Conservation (phyloP, 2,888 invertebrate genomes). For the Campoletis raptor region DNA sequence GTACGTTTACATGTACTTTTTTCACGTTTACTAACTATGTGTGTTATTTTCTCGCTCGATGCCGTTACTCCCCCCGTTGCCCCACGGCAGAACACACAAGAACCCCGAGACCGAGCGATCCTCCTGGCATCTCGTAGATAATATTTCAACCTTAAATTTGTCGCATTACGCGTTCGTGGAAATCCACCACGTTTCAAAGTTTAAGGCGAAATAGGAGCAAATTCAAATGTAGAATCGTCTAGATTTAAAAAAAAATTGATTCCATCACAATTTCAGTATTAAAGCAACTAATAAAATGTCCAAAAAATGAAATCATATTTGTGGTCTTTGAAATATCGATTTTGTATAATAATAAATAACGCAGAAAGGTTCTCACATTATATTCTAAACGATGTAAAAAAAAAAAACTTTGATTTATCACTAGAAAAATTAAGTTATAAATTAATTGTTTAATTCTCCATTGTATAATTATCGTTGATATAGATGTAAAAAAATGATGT, state of each 20-base stretch:
- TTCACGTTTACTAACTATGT: slow-evolving; percentile 31
- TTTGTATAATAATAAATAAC: background rate
- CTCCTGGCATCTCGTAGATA: slow-evolving; percentile 29
- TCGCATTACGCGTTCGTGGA: background rate
- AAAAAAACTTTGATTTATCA: no score
- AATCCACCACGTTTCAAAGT: background rate
- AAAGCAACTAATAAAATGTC: background rate
- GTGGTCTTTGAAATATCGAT: background rate
- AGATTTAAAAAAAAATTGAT: background rate
- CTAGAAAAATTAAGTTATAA: background rate
- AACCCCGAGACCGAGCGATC: slow-evolving; percentile 2
- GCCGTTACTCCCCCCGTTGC: slow-evolving; percentile 45
- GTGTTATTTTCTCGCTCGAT: slow-evolving; percentile 51
- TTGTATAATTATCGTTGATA: no score
- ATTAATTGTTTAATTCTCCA: background rate
- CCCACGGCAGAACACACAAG: background rate
- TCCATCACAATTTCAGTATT: background rate
- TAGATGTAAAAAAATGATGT: background rate
- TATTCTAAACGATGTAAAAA: background rate
- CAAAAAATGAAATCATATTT: background rate
- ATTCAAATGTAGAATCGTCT: background rate
- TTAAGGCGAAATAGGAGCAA: background rate
- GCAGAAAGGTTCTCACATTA: background rate
- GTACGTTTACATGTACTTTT: slow-evolving; percentile 10
- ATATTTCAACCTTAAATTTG: slow-evolving; percentile 14